Conservation (phyloP, 2,113 vertebrate genomes). For the Pluvianellus socialis region DNA sequence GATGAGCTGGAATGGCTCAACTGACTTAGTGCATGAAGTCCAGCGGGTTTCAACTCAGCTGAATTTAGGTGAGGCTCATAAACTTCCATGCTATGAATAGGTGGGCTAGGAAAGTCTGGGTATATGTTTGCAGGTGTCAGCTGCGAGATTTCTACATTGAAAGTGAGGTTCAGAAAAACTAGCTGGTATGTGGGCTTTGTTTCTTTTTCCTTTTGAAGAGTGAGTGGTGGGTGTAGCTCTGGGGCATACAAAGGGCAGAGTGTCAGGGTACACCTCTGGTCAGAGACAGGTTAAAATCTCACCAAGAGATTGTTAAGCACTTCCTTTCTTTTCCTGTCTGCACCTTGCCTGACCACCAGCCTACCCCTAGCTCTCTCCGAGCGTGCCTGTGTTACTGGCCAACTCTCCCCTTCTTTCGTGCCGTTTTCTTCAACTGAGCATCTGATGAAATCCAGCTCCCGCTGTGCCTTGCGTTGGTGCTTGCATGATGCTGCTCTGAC, state of each 20-base stretch:
- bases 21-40: not conserved
- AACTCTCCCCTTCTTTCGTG: not conserved
- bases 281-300: not conserved
- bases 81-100: not conserved
- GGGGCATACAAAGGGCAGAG: not conserved
- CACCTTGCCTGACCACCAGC: not conserved
- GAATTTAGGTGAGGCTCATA: not conserved
- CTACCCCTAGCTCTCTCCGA: not conserved
- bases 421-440: not conserved
- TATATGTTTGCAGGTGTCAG: not conserved
- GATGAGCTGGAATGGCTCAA: not conserved
- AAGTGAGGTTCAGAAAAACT: not conserved
- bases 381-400: not conserved
- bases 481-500: rapidly evolving
- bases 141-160: not conserved
- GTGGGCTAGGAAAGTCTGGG: not conserved
- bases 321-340: not conserved
- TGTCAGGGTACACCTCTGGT: not conserved
- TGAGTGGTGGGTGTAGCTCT: not conserved
- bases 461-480: rapidly evolving
- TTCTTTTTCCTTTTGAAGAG: slow-evolving; percentile 22
- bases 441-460: not conserved
- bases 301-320: not conserved
- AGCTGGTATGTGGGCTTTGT: not conserved
- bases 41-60: not conserved